These are phyloP conservation scores for Pentalonia nigronervosa DNA, from an alignment of 1,140 invertebrate genomes.

Conservation along the genomic window DNA sequence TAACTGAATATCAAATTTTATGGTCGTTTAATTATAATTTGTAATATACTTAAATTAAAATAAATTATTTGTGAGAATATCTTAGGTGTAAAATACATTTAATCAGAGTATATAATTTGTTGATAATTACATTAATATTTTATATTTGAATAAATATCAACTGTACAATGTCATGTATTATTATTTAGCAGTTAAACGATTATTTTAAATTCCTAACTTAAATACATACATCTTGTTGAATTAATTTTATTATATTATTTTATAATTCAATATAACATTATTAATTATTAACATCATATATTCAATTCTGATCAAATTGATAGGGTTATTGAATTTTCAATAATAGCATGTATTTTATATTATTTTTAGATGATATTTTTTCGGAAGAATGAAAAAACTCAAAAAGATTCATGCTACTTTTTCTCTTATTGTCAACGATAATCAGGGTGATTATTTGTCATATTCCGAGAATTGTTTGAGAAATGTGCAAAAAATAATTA, in stretches of 20 bases:
- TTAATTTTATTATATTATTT: not conserved
- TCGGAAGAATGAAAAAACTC: not conserved
- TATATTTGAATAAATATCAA: not conserved
- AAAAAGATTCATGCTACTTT: not conserved
- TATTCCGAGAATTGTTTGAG: not conserved
- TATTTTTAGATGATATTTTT: not conserved
- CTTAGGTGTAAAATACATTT: not conserved
- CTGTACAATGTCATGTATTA: not conserved
- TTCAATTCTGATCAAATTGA: not conserved
- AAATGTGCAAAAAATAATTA: not conserved
- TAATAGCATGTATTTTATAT: not conserved
- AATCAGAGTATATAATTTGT: not conserved
- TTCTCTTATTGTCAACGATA: not conserved
- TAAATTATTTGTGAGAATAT: conserved; percentile 1
- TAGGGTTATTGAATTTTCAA: not conserved
- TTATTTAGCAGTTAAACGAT: not conserved
- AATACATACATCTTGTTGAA: not conserved
- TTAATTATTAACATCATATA: not conserved
- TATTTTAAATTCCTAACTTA: not conserved
- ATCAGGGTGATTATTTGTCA: not conserved
- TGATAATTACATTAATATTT: not conserved
- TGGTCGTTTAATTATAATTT: not conserved
- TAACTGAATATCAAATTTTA: not conserved
- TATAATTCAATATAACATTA: not conserved
- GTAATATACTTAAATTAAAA: not conserved